Conservation (phyloP, 2,888 invertebrate species). For the Acanthococcus lagerstroemiae region DNA sequence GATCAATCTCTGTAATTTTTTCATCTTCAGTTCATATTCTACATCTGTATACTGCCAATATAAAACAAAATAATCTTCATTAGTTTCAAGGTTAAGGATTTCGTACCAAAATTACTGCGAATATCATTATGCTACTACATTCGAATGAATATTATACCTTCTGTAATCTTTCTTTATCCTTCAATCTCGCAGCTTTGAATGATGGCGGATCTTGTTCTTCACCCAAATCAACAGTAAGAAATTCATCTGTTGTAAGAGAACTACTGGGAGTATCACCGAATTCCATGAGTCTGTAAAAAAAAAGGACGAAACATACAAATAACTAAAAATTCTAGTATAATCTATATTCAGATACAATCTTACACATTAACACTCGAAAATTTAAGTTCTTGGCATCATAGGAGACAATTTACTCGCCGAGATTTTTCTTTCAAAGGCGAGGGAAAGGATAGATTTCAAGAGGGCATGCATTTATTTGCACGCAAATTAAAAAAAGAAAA, state of each 20-base stretch:
- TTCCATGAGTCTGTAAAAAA: slow-evolving; percentile 54
- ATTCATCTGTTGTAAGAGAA: slow-evolving; percentile 87
- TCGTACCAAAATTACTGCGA: neutral
- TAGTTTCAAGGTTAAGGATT: neutral
- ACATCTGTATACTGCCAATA: slow-evolving; percentile 21
- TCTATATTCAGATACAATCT: too few species aligned
- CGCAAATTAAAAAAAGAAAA: too few species aligned
- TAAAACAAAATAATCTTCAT: too few species aligned
- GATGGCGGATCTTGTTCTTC: slow-evolving; percentile 94
- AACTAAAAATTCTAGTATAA: too few species aligned
- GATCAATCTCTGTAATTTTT: slow-evolving; percentile 31
- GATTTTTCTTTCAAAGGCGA: too few species aligned
- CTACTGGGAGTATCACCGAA: slow-evolving; percentile 96
- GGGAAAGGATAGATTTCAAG: too few species aligned
- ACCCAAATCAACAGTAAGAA: slow-evolving; percentile 91
- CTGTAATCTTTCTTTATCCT: slow-evolving; percentile 53
- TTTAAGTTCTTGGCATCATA: too few species aligned
- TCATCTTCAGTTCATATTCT: slow-evolving; percentile 36
- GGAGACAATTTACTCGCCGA: too few species aligned
- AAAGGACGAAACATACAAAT: too few species aligned
- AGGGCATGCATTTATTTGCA: too few species aligned
- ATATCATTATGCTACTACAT: neutral
- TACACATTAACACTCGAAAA: too few species aligned
- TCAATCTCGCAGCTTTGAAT: slow-evolving; percentile 79
- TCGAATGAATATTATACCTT: slow-evolving; percentile 3